These are phyloP conservation scores for Aspiorhynchus laticeps DNA, from an alignment of 2,113 vertebrate genomes.

Conservation along the genomic window DNA sequence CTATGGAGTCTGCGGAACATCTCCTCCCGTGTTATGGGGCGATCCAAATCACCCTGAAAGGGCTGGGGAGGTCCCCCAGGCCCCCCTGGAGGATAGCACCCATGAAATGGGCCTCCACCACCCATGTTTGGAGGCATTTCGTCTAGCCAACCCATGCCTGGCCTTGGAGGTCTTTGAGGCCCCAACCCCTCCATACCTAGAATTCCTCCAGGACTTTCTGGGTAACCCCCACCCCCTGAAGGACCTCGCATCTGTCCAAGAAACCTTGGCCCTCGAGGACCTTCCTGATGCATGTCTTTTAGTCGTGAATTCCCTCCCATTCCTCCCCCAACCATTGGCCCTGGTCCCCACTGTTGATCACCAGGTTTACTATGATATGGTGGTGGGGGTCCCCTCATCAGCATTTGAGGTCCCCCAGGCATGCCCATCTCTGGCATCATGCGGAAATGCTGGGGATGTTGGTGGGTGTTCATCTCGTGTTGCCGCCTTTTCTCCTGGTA, in stretches of 20 bases:
- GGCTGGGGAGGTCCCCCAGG: slow-evolving; percentile 67
- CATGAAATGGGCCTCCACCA: slow-evolving; percentile 80
- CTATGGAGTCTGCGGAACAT: slow-evolving; percentile 87
- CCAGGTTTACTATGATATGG: slow-evolving; percentile 96
- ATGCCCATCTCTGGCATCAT: slow-evolving; percentile 84
- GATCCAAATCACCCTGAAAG: slow-evolving; percentile 84
- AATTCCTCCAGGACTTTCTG: slow-evolving; percentile 84
- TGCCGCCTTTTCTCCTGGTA: slow-evolving; percentile 94
- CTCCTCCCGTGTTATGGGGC: slow-evolving; percentile 87
- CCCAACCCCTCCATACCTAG: slow-evolving; percentile 85
- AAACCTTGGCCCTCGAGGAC: slow-evolving; percentile 74
- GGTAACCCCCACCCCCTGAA: slow-evolving; percentile 81
- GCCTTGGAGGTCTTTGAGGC: slow-evolving; percentile 84
- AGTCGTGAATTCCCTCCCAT: slow-evolving; percentile 71
- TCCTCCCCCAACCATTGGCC: slow-evolving; percentile 74
- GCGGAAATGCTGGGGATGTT: slow-evolving; percentile 85
- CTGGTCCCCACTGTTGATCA: slow-evolving; percentile 84
- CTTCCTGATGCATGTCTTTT: slow-evolving; percentile 78
- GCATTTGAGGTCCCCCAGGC: slow-evolving; percentile 72
- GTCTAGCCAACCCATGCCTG: slow-evolving; percentile 88
- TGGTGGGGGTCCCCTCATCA: slow-evolving; percentile 92
- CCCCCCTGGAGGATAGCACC: slow-evolving; percentile 77
- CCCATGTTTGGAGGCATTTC: slow-evolving; percentile 85
- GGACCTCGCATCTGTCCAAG: slow-evolving; percentile 80
- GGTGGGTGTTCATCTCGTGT: slow-evolving; percentile 86